Evolutionary conservation across 2,113 vertebrate genomes (phyloP).

Genomic region (Oenanthe melanoleuca): DNA sequence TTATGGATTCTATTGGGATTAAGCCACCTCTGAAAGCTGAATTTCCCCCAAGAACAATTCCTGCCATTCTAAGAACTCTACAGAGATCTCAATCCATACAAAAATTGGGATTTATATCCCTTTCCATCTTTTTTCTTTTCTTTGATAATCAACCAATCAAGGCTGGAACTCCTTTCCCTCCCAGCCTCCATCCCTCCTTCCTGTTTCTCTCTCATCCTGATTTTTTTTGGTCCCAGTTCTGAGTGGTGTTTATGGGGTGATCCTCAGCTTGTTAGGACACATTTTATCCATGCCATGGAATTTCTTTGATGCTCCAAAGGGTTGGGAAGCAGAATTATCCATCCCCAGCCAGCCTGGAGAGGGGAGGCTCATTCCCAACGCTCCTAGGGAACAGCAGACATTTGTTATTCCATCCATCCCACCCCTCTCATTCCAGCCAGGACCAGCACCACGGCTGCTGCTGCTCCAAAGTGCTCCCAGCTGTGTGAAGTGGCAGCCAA

Average conservation of each 20-base stretch:
- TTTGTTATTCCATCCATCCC: conserved; percentile 9
- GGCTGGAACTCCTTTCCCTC: neutral
- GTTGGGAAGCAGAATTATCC: neutral
- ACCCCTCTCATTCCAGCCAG: neutral
- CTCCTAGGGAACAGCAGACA: neutral
- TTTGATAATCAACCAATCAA: neutral
- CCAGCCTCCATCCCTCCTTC: neutral
- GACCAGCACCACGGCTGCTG: conserved; percentile 40
- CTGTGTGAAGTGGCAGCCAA: conserved; percentile 55
- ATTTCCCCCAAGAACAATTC: neutral
- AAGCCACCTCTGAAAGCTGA: neutral
- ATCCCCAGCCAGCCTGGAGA: neutral
- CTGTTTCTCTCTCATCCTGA: neutral
- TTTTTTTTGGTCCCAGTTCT: neutral
- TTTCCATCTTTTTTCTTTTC: neutral
- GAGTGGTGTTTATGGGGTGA: neutral
- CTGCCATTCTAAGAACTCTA: neutral
- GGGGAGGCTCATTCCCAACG: neutral
- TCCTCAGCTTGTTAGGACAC: neutral
- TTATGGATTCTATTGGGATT: neutral
- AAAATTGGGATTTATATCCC: neutral
- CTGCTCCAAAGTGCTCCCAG: conserved; percentile 60
- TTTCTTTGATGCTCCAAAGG: neutral
- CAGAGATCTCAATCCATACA: neutral
- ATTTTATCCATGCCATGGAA: neutral